Evolutionary conservation across 2,888 invertebrate species (phyloP), one percentile per base, ranked within the genome.

Genomic region (Pseudococcus viburni): DNA sequence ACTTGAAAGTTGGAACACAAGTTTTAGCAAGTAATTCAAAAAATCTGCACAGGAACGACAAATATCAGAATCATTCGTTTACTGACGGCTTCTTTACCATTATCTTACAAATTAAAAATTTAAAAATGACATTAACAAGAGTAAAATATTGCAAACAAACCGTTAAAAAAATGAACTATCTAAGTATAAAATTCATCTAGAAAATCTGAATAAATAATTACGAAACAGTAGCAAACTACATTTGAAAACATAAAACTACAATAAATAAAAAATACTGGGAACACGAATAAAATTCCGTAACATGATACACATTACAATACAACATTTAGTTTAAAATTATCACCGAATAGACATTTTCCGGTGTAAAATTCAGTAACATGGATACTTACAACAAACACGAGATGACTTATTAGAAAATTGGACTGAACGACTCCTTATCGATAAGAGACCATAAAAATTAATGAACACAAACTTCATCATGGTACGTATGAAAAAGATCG

Each of bases 391-490:
- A 42, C 8, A 55, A 55, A 55, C 6, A 55, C 5, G 55, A 55
- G n/a, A 55, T n/a, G 55, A n/a, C 55, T 55, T 55, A 55, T 55
- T 17, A 15, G 33, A 39, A 33, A 33, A 73, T 33, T 33, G 12
- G 33, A 73, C 26, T 73, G 33, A 2, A 33, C 2, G 73, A 73
- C 4, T 73, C 33, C 33, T 73, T 33, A 73, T 26, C 15, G 33
- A 39, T 17, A 73, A 73, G 17, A 73, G 15, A 46, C 33, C 46
- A 83, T 46, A 83, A 83, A 83, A 83, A 46, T 46, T 85, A 85
- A 59, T 59, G 85, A 85, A 85, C 55, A 85, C 51, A 59, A 85
- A 85, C 19, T 59, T 85, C 39, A 64, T n/a, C 19, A 85, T 39
- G 42, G 55, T 59, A 85, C 19, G 48, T 19, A 64, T 7, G 0